Percentiles rank a stretch among this genome's conserved stretches.
Conservation (phyloP, 2,888 invertebrate species). For the Cataglyphis rosenhaueri region DNA sequence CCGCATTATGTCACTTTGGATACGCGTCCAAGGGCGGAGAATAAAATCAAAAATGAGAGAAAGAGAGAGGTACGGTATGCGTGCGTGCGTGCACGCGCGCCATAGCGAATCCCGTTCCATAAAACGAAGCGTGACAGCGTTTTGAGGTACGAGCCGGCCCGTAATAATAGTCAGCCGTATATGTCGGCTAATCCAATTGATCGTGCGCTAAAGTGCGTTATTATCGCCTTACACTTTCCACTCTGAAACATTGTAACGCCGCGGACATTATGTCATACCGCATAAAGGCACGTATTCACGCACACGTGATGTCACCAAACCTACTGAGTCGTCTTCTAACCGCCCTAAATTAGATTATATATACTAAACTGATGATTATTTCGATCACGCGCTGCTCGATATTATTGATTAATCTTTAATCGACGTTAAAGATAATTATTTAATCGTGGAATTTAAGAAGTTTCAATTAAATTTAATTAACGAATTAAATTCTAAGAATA, state of each 20-base stretch:
- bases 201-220: slow-evolving; percentile 75
- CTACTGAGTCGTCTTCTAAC: background rate
- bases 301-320: background rate
- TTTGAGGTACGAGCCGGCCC: slow-evolving; percentile 63
- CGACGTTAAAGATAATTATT: background rate
- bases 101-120: slow-evolving; percentile 68
- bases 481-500: background rate
- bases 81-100: slow-evolving; percentile 37
- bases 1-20: slow-evolving; percentile 52
- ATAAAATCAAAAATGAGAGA: slow-evolving; percentile 62
- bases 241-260: slow-evolving; percentile 46
- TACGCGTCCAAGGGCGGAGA: slow-evolving; percentile 51
- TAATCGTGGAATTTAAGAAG: background rate
- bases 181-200: slow-evolving; percentile 74
- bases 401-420: slow-evolving; percentile 15
- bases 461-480: background rate
- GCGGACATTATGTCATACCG: slow-evolving; percentile 34
- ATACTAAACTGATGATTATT: background rate
- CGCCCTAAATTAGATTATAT: background rate
- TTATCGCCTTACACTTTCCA: slow-evolving; percentile 75
- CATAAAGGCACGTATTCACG: slow-evolving; percentile 30
- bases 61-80: background rate
- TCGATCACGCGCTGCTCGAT: background rate
- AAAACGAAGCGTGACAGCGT: slow-evolving; percentile 74
- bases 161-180: slow-evolving; percentile 71